phyloP scores from a whole-genome alignment of 2,888 invertebrate species.

The Dione juno region DNA sequence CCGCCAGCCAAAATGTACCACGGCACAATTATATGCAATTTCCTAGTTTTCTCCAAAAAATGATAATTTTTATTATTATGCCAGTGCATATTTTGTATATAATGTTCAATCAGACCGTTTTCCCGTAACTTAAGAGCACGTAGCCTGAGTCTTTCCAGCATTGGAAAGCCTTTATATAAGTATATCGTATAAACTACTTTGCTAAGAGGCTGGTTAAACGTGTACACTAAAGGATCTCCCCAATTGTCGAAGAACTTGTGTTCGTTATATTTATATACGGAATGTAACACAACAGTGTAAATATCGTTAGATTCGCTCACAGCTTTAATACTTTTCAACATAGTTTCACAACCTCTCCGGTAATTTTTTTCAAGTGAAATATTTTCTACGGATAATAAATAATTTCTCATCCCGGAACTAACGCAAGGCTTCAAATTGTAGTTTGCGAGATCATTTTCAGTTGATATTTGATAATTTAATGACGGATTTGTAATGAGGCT shows the following conservation, averaged over 20 bases:
- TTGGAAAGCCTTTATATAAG: constrained; percentile 66
- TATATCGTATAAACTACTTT: constrained; percentile 61
- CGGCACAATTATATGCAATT: constrained; percentile 50
- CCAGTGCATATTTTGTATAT: constrained; percentile 35
- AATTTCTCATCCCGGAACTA: constrained; percentile 49
- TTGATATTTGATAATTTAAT: constrained; percentile 56
- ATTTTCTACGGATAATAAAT: constrained; percentile 29
- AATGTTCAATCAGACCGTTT: constrained; percentile 53
- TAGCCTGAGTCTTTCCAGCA: constrained; percentile 48
- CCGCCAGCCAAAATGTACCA: constrained; percentile 57
- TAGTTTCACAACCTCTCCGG: constrained; percentile 43
- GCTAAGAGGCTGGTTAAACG: constrained; percentile 51
- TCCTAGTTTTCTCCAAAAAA: constrained; percentile 29
- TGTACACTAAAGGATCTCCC: constrained; percentile 48
- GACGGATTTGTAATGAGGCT: constrained; percentile 56
- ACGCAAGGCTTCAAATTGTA: constrained; percentile 59
- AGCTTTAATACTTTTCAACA: constrained; percentile 52
- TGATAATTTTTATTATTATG: constrained; percentile 20
- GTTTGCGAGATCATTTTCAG: constrained; percentile 47
- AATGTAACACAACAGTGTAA: constrained; percentile 54
- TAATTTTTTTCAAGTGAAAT: constrained; percentile 21
- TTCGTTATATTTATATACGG: constrained; percentile 53
- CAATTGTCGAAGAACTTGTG: constrained; percentile 52
- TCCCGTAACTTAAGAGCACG: constrained; percentile 56
- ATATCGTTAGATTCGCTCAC: constrained; percentile 52